phyloP scores from a whole-genome alignment of 2,797 vertebrate species.

The Otolemur crassicaudatus region DNA sequence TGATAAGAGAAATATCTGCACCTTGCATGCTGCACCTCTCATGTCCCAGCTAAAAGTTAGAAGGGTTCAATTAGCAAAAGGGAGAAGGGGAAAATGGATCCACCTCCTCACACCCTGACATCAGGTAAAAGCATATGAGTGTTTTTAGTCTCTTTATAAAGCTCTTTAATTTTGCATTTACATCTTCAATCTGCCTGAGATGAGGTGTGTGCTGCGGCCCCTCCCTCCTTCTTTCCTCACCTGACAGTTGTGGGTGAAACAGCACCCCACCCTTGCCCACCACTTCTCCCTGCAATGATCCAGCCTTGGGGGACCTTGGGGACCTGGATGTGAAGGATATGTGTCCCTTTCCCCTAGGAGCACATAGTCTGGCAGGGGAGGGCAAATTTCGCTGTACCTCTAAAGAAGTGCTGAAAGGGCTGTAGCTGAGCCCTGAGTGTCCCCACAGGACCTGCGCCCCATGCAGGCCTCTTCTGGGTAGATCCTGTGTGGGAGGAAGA shows the following conservation, averaged over 20 bases:
- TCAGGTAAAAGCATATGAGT: not conserved
- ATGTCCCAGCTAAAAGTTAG: accelerated
- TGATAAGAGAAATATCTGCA: not conserved
- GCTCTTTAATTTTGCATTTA: not conserved
- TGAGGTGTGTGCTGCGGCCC: not conserved
- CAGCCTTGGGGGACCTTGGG: not conserved
- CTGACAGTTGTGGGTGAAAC: accelerated
- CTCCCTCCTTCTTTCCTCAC: not conserved
- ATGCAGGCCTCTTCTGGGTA: not conserved
- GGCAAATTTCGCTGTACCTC: not conserved
- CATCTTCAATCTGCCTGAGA: not conserved
- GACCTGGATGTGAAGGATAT: too few species aligned
- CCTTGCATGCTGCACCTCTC: accelerated
- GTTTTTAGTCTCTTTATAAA: not conserved
- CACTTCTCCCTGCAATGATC: not conserved
- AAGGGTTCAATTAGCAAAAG: not conserved
- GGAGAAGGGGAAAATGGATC: accelerated
- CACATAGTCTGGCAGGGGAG: not conserved
- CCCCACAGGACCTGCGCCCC: not conserved
- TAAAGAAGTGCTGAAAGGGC: not conserved
- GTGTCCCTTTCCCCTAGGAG: not conserved
- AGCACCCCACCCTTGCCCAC: accelerated
- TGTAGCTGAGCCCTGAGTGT: not conserved
- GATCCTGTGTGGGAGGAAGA: not conserved
- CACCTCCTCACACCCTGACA: not conserved